Evolutionary conservation across 2,113 vertebrate species (phyloP).

Genomic region (Lophius piscatorius): DNA sequence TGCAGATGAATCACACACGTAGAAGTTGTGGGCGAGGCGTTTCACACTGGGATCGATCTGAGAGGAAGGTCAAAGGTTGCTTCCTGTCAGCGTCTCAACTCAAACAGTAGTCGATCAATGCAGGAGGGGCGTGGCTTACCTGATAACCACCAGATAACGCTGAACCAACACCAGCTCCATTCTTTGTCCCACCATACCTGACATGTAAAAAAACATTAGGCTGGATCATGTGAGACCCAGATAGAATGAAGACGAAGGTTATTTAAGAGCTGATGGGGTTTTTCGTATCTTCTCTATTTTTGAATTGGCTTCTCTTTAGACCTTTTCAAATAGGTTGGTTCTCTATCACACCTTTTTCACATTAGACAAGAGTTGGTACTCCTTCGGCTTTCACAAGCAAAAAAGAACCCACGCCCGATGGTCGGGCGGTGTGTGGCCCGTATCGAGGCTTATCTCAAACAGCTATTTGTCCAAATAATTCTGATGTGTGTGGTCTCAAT

Average conservation of each 20-base stretch:
- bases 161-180: not conserved
- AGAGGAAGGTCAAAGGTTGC: slow-evolving; percentile 42
- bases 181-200: not conserved
- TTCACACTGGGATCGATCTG: slow-evolving; percentile 24
- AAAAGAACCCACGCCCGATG: no score
- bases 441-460: no score
- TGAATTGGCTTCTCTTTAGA: no score
- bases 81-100: slow-evolving; percentile 32
- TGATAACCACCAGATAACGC: slow-evolving; percentile 22
- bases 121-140: slow-evolving; percentile 12
- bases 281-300: not conserved
- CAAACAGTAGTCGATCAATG: slow-evolving; percentile 63
- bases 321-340: no score
- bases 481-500: no score
- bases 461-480: no score
- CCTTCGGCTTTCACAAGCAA: no score
- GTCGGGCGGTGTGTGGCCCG: no score
- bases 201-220: not conserved
- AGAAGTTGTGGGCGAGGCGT: not conserved
- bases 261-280: not conserved
- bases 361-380: no score
- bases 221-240: no score
- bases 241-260: not conserved
- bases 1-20: not conserved
- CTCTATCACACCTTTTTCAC: no score